Evolutionary conservation across 2,113 vertebrate genomes (phyloP), one percentile per base, ranked within the genome.

Genomic region (Calyptomena viridis): DNA sequence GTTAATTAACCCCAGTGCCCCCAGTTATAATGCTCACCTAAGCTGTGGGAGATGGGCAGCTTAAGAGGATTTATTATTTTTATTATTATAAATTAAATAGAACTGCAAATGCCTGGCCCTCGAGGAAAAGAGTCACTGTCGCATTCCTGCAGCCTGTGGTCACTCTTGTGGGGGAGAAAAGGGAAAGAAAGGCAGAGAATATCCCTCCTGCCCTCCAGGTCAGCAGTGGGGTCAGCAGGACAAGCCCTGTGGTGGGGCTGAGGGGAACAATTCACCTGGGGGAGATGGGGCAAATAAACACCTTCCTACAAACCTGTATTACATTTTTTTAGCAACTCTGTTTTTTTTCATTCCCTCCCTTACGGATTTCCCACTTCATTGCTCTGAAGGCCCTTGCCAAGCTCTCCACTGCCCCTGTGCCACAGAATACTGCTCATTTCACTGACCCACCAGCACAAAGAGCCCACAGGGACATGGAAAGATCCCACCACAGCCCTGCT

Each of bases 41-140:
- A 89, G 67, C 74, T 52, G 49, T 3, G 22, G 33, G 27, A 80
- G 30, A 35, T 0, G 0, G 35, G 25, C 0, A 0, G 23, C 17
- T n/a, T 30, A 47, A 86, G 77, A 78, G 60, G 66, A 67, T 79
- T 89, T 42, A 3, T 60, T 84, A 64, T 23, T 53, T 46, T 20
- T 55, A 30, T 72, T 74, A 52, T 25, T 37, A 40, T n/a, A 86
- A 77, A 78, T 84, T 92, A 81, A 92, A 31, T 11, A 27, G 14
- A 6, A 35, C 35, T 33, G 24, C 5, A 4, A 42, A 33, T 6
- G 37, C 49, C 79, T 47, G 44, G 47, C 24, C 42, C 52, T n/a
- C 0, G 2, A 44, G 80, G 77, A 52, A 27, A 5, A 39, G 35
- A 25, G 40, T 11, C 0, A 0, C 53, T 15, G 20, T 2, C 7